phyloP scores from a whole-genome alignment of 2,888 invertebrate genomes.

The Creontiades dilutus region DNA sequence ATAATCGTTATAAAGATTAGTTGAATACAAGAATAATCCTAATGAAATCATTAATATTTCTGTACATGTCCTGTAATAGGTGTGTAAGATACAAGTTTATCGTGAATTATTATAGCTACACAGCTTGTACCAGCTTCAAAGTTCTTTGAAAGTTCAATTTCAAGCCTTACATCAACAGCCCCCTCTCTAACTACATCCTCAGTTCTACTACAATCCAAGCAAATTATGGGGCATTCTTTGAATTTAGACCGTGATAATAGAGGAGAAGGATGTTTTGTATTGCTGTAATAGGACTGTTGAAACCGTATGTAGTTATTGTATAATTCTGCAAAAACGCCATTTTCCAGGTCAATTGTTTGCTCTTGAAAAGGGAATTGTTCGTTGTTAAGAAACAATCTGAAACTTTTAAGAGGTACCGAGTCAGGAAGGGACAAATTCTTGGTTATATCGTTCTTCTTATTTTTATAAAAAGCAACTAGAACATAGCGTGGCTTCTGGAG shows the following conservation, averaged over 20 bases:
- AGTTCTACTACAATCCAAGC: not conserved
- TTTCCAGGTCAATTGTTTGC: not conserved
- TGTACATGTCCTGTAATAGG: not conserved
- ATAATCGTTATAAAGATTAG: too few species aligned
- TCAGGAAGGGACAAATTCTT: not conserved
- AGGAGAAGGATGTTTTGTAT: not conserved
- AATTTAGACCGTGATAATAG: not conserved
- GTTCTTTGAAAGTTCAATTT: not conserved
- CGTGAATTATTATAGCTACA: not conserved
- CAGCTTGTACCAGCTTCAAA: not conserved
- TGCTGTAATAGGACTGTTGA: not conserved
- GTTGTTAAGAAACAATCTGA: too few species aligned
- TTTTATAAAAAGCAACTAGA: not conserved
- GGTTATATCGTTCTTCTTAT: not conserved
- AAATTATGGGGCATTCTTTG: not conserved
- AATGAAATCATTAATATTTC: not conserved
- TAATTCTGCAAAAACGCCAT: not conserved
- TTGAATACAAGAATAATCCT: not conserved
- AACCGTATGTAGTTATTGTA: not conserved
- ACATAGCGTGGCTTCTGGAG: not conserved
- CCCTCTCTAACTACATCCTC: not conserved
- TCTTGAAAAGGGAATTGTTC: not conserved
- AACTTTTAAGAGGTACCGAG: too few species aligned
- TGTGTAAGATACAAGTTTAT: slow-evolving; percentile 7
- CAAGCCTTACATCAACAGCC: not conserved